Evolutionary conservation across 2,888 invertebrate genomes (phyloP), one percentile per base, ranked within the genome.

Genomic region (Galeruca laticollis): DNA sequence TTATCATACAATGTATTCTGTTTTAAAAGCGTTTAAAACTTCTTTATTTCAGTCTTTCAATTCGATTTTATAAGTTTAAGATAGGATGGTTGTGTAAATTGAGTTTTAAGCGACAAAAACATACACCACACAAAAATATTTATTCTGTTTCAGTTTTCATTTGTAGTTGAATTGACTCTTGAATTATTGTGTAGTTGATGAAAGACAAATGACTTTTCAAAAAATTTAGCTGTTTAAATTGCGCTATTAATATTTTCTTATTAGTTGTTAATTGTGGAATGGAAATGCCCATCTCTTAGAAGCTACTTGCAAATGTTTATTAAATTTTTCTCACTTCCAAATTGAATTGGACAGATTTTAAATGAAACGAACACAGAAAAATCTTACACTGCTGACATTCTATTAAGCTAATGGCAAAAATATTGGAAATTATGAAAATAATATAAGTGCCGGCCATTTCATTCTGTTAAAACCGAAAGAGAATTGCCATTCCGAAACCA

Each of bases 401-500:
- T 62, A 62, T 62, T 62, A 52, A 52, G 52, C 52, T 64, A 64
- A 64, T 64, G 56, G 64, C n/a, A 31, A 15, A 54, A 56, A 64
- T 59, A 65, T 59, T 33, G 37, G 33, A 54, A 52, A 64, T 56
- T 31, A 56, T 57, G 31, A 31, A 18, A 57, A 57, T 57, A 35
- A 35, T 57, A 20, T 9, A 37, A 33, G 56, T 40, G 54, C 26
- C 18, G 47, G 54, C 56, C 13, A 56, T 40, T 62, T 33, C 37
- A 65, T 65, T 65, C 49, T 49, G 37, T 59, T 57, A 21, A 47
- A 65, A 65, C 59, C 47, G 47, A 21, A 65, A 65, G 65, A 49
- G 57, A 47, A 49, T 59, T 31, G 65, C 59, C 49, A 57, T 33
- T 40, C 2, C 37, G 13, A 49, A 56, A 59, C 47, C 35, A 37